phyloP scores from a whole-genome alignment of 2,113 vertebrate genomes.

The Haplochromis vanheusdeni region DNA sequence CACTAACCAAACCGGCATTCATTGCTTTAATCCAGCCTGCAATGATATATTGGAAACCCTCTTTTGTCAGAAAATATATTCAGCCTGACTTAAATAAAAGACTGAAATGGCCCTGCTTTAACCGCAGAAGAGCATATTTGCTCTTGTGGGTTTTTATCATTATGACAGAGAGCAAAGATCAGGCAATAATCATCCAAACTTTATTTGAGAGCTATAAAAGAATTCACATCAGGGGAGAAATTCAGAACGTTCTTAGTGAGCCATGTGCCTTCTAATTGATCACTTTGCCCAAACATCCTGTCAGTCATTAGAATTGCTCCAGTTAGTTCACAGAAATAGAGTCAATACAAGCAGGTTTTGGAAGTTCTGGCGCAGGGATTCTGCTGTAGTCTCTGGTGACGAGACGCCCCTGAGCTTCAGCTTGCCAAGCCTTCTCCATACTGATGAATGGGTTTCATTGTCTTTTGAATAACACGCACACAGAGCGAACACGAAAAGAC shows the following conservation, averaged over 20 bases:
- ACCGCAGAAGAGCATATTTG: not conserved
- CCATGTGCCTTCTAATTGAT: constrained; percentile 26
- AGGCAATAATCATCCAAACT: constrained; percentile 27
- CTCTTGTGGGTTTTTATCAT: constrained; percentile 37
- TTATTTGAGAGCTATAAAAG: constrained; percentile 26
- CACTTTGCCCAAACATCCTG: constrained; percentile 30
- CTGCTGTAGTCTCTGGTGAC: constrained; percentile 10
- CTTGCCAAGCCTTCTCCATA: constrained; percentile 16
- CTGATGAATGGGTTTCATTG: constrained; percentile 46
- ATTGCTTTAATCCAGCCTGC: not conserved
- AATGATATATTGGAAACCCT: not conserved
- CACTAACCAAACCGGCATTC: not conserved
- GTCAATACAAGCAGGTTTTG: constrained; percentile 13
- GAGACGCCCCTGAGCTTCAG: constrained; percentile 4
- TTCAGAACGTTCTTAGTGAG: not conserved
- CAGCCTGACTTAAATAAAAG: not conserved
- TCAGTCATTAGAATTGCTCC: constrained; percentile 16
- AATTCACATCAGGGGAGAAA: constrained; percentile 17
- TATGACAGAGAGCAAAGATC: constrained; percentile 41
- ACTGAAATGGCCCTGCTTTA: not conserved
- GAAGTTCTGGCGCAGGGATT: constrained; percentile 2
- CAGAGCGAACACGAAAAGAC: not conserved
- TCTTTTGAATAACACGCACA: constrained; percentile 39
- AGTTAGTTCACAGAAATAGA: not conserved
- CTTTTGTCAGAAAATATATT: not conserved